Evolutionary conservation across 2,113 vertebrate genomes (phyloP), one percentile per base, ranked within the genome.

Genomic region (Neogobius melanostomus): DNA sequence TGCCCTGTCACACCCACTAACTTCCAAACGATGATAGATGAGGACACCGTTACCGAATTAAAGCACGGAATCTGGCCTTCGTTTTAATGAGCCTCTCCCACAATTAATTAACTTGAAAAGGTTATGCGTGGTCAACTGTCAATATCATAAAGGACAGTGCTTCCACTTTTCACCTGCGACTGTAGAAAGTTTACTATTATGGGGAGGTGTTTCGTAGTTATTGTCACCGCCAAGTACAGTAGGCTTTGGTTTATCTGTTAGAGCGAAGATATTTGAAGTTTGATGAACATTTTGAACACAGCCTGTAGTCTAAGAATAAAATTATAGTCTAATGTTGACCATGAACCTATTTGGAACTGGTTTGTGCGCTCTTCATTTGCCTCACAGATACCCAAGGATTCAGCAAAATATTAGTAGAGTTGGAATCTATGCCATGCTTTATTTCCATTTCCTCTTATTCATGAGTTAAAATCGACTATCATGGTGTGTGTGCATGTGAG

Each of bases 1-100:
- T 64, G 61, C 1, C 76, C 82, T 57, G 76, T 85, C 83, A 75
- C 81, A 79, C 77, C 64, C 72, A 36, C 36, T 72, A 15, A 74
- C 75, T 84, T 77, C 79, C 68, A 82, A 82, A 85, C 80, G 67
- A 84, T 85, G 86, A 90, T 87, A 64, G 89, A 91, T 90, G 88
- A 81, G 67, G 76, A 82, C 65, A 64, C 77, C 74, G 83, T 81
- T 66, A 72, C 79, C 79, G 73, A 83, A 88, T 87, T 82, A 86
- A 89, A 82, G 81, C 77, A 62, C 68, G 71, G 69, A 70, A 83
- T 84, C 82, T 78, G 79, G 77, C 76, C 68, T 81, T 76, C 65
- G 75, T 77, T 72, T 76, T 83, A 88, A 87, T 77, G 75, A 83
- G 81, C 75, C 75, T 70, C 82, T 84, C 72, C 36, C 78, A 83